Base-by-base conservation (phyloP, 2,797 vertebrate genomes). In the Lophius americanus region DNA sequence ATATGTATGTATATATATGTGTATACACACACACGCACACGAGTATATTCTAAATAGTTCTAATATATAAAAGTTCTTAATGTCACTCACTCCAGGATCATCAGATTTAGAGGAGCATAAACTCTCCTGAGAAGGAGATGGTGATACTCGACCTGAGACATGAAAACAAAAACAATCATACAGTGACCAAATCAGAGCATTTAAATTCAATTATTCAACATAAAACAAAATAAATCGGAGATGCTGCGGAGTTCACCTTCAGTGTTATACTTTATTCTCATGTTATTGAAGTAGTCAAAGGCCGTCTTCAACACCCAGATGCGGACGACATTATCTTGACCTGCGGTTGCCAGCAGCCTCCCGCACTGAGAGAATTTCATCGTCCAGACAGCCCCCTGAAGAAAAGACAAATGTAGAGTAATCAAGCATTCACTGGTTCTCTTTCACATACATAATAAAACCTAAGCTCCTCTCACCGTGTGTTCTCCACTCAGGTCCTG, bases 281-380 rank as follows among this genome's bases (percentile, higher is more conserved):
- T 99, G 86, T 99, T 99, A 85, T 98, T 98, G 87, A 99, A 99
- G 87, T 98, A 99, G 88, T 99, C 98, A 70, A 97, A 98, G 62
- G 97, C 96, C 5, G 96, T 97, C 91, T 98, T 99, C 68, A 99
- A 90, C 76, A 97, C 97, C 98, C 98, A 99, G 91, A 99, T 99
- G 75, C 98, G 94, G 39, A 99, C 98, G 63, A 98, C 93, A 0
- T 99, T 99, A 79, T 99, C 98, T 84, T 99, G 98, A 36, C 98
- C 98, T 5, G 96, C 98, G 9, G 95, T 95, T 3, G 98, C 98
- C 84, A 99, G 93, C 81, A 99, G 92, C 65, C 98, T 90, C 50
- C 98, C 97, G 1, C 98, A 99, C 89, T 99, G 96, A 75, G 98
- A 99, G 91, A 99, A 99, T 82, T 99, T 99, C 98, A 99, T 99